Evolutionary conservation across 2,113 vertebrate species (phyloP).

Genomic region (Arizona elegans): DNA sequence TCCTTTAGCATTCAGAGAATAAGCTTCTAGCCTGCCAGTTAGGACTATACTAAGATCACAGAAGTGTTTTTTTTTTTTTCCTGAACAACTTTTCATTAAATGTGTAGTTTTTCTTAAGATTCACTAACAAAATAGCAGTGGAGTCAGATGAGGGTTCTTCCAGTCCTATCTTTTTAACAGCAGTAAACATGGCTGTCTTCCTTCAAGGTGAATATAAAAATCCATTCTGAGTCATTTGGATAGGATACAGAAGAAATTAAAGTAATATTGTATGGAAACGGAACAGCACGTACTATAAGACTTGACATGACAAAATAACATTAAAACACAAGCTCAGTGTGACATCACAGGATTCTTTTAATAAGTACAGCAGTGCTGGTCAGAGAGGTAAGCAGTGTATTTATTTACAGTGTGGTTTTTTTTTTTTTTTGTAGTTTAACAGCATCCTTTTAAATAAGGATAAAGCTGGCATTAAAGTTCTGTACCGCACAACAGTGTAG

Average conservation of each 20-base stretch:
- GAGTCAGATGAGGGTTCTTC: background rate
- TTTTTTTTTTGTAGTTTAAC: slow-evolving; percentile 42
- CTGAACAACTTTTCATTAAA: background rate
- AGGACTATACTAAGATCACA: background rate
- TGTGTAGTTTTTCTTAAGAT: background rate
- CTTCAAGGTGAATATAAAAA: background rate
- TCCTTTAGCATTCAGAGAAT: background rate
- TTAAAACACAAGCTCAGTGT: background rate
- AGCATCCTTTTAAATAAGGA: slow-evolving; percentile 62
- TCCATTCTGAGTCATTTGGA: background rate
- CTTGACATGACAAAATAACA: slow-evolving; percentile 18
- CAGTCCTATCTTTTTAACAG: background rate
- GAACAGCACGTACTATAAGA: background rate
- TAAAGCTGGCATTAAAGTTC: slow-evolving; percentile 43
- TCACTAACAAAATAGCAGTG: background rate
- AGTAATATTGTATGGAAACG: background rate
- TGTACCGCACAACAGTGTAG: slow-evolving; percentile 37
- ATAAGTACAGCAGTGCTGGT: slow-evolving; percentile 62
- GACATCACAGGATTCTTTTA: slow-evolving; percentile 58
- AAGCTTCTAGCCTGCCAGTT: background rate
- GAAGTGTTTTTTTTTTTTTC: background rate
- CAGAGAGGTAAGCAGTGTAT: slow-evolving; percentile 65
- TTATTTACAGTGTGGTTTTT: slow-evolving; percentile 34
- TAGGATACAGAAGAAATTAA: background rate
- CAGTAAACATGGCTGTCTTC: background rate